These are phyloP conservation scores for Amblyornis subalaris DNA, from an alignment of 2,113 vertebrate genomes.

Conservation along the genomic window DNA sequence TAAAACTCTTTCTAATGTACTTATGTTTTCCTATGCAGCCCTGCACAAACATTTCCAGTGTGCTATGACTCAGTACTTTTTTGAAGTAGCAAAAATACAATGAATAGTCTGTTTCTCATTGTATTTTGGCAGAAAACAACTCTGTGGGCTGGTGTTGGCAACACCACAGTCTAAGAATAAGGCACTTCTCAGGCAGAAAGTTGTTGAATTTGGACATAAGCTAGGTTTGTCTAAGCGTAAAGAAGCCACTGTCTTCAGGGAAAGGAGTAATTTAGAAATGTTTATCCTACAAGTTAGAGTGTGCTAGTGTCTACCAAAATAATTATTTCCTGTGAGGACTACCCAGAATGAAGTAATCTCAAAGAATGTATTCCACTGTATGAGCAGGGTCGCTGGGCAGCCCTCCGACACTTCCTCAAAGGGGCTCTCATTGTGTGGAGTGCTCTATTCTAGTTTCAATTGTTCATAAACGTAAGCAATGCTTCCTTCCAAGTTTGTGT, in stretches of 20 bases:
- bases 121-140: constrained; percentile 64
- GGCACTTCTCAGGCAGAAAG: constrained; percentile 56
- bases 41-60: constrained; percentile 65
- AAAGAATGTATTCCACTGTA: constrained; percentile 65
- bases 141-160: constrained; percentile 55
- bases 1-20: constrained; percentile 59
- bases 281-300: constrained; percentile 63
- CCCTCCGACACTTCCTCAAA: constrained; percentile 36
- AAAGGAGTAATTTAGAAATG: constrained; percentile 51
- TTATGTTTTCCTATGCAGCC: constrained; percentile 59
- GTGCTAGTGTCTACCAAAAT: constrained; percentile 66
- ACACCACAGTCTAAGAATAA: constrained; percentile 69
- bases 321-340: constrained; percentile 67
- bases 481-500: constrained; percentile 10
- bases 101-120: constrained; percentile 66
- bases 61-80: constrained; percentile 67
- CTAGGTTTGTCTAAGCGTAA: constrained; percentile 49
- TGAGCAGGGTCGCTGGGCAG: neutral
- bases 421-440: neutral
- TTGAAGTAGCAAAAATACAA: constrained; percentile 65
- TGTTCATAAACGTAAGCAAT: neutral
- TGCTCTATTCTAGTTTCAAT: constrained; percentile 2
- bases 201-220: constrained; percentile 71
- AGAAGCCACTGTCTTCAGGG: constrained; percentile 62
- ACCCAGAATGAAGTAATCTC: constrained; percentile 63